Evolutionary conservation across 2,797 vertebrate species (phyloP).

Genomic region (Lacerta viridis): DNA sequence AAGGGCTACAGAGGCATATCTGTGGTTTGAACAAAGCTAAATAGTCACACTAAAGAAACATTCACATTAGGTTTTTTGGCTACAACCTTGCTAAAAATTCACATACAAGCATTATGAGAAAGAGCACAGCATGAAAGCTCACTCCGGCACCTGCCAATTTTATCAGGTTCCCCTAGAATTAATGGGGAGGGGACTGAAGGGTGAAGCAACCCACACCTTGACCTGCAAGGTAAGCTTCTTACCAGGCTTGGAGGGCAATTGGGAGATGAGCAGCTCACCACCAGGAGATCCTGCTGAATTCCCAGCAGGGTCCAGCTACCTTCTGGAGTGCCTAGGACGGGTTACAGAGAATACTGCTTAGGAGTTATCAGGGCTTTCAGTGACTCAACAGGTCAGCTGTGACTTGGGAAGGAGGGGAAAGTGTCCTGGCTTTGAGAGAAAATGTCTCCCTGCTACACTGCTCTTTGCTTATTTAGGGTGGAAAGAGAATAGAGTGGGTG

Average conservation of each 20-base stretch:
- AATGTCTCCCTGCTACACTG: neutral
- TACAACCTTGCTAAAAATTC: neutral
- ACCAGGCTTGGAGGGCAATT: conserved; percentile 84
- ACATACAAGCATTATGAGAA: neutral
- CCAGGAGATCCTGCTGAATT: conserved; percentile 85
- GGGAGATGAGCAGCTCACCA: conserved; percentile 85
- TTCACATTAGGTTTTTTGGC: neutral
- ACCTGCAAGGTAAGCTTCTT: conserved; percentile 42
- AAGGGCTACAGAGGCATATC: neutral
- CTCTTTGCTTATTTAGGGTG: neutral
- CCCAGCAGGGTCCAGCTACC: conserved; percentile 87
- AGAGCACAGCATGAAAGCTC: neutral
- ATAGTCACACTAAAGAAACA: neutral
- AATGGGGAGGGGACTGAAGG: neutral
- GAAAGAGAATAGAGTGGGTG: neutral
- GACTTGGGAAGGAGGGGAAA: neutral
- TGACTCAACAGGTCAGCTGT: neutral
- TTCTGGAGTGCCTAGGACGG: conserved; percentile 66
- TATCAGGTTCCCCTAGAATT: neutral
- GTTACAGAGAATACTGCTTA: neutral
- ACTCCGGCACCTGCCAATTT: neutral
- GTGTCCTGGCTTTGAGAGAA: too few relatives aligned
- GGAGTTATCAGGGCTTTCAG: neutral
- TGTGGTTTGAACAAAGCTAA: neutral
- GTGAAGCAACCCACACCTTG: neutral